A percentile compares a stretch with the other conserved stretches of the same genome.
Evolutionary conservation across 2,888 invertebrate genomes (phyloP).

Genomic region (Heteromyza rotundicornis): DNA sequence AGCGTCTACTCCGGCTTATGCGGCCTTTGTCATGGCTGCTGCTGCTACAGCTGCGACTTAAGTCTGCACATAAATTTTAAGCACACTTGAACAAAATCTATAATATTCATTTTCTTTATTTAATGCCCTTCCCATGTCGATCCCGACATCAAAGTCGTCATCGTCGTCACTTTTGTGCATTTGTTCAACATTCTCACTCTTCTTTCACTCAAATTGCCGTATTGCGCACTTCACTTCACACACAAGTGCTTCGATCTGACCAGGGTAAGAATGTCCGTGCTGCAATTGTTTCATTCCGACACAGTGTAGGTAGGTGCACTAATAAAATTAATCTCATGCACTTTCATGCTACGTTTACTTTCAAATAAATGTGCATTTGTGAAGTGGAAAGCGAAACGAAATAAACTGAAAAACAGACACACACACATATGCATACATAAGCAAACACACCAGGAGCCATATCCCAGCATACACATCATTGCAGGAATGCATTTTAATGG

Average conservation of each 20-base stretch:
- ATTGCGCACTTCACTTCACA: constrained; percentile 19
- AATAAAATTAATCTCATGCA: constrained; percentile 51
- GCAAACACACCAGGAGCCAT: no score
- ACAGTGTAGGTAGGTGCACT: constrained; percentile 14
- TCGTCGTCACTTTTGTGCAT: background rate
- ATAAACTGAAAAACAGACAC: no score
- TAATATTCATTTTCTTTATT: background rate
- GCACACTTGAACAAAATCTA: background rate
- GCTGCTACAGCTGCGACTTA: background rate
- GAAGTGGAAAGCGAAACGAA: background rate
- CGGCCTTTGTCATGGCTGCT: background rate
- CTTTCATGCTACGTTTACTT: constrained; percentile 32
- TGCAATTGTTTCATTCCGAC: constrained; percentile 46
- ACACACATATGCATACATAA: no score
- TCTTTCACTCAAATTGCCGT: constrained; percentile 46
- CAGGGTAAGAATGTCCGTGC: constrained; percentile 24
- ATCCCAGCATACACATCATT: no score
- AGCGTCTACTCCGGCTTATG: background rate
- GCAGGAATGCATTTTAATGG: no score
- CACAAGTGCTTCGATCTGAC: background rate
- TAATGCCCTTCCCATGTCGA: background rate
- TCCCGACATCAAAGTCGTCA: background rate
- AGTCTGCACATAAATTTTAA: background rate
- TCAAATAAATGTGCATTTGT: constrained; percentile 5
- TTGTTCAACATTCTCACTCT: constrained; percentile 14